Conservation (phyloP, 2,113 vertebrate genomes). For the Polypterus senegalus region DNA sequence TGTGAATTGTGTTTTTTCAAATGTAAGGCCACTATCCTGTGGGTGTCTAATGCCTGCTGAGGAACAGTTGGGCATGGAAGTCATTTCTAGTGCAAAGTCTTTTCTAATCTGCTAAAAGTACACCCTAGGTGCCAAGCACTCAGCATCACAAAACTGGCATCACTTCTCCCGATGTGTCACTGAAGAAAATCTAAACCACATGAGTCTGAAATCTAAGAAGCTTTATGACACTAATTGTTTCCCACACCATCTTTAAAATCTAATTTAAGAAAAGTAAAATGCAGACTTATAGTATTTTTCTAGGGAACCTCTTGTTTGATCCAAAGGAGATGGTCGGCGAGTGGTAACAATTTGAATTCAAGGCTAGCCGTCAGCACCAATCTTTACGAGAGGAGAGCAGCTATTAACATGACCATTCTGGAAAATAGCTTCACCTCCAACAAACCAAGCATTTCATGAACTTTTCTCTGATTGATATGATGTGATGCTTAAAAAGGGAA, state of each 20-base stretch:
- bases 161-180: conserved; percentile 11
- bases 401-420: conserved; percentile 8
- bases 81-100: conserved; percentile 21
- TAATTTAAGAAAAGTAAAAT: conserved; percentile 27
- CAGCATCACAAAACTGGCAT: conserved; percentile 15
- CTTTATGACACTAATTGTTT: conserved; percentile 36
- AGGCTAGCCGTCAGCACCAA: conserved; percentile 26
- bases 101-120: conserved; percentile 22
- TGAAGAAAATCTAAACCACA: conserved; percentile 34
- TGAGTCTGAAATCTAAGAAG: conserved; percentile 33
- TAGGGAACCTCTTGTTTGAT: conserved; percentile 27
- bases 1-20: too few species aligned
- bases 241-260: conserved; percentile 26
- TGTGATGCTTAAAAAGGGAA: conserved; percentile 22
- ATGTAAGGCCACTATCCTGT: too few species aligned
- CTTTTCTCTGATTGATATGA: conserved; percentile 41
- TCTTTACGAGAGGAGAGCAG: conserved; percentile 18
- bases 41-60: conserved; percentile 11
- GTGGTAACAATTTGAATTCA: conserved; percentile 39
- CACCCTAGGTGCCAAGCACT: conserved; percentile 13
- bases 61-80: conserved; percentile 12
- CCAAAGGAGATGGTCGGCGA: conserved; percentile 23
- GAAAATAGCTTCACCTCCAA: not conserved
- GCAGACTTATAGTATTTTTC: conserved; percentile 21
- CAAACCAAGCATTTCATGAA: conserved; percentile 16